A percentile compares a stretch with the other conserved stretches of the same genome.
phyloP scores from a whole-genome alignment of 2,113 vertebrate genomes.

The Vidua macroura region DNA sequence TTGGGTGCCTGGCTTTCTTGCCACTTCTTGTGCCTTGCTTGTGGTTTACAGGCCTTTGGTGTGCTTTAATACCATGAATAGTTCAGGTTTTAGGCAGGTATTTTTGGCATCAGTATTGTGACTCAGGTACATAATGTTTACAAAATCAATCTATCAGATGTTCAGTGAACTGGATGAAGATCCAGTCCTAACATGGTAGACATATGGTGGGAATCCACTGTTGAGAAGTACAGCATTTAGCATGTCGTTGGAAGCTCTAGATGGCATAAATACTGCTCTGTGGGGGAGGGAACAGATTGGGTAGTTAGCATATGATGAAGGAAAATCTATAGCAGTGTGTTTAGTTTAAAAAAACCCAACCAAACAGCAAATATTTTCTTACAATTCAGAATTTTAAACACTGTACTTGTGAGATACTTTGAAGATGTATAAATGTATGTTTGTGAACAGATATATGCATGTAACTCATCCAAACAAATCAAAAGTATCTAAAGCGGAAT shows the following conservation, averaged over 20 bases:
- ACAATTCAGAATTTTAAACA: background rate
- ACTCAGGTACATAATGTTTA: background rate
- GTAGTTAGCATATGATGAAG: background rate
- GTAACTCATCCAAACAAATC: constrained; percentile 68
- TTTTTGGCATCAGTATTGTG: background rate
- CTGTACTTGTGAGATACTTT: background rate
- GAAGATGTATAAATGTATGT: constrained; percentile 9
- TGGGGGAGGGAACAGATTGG: background rate
- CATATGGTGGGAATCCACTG: background rate
- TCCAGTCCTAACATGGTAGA: background rate
- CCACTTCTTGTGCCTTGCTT: background rate
- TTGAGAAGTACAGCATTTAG: background rate
- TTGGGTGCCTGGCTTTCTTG: background rate
- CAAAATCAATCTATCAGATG: background rate
- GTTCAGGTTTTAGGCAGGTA: background rate
- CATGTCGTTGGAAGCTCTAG: background rate
- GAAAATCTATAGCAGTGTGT: background rate
- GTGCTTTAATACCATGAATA: background rate
- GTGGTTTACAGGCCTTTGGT: background rate
- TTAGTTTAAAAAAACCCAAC: background rate
- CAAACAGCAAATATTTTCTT: background rate
- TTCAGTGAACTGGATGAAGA: constrained; percentile 1
- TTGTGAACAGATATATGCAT: constrained; percentile 41
- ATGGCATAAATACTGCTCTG: background rate
- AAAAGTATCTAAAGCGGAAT: constrained; percentile 70